Evolutionary conservation across 2,113 vertebrate species (phyloP).

Genomic region (Nesogale talazaci): DNA sequence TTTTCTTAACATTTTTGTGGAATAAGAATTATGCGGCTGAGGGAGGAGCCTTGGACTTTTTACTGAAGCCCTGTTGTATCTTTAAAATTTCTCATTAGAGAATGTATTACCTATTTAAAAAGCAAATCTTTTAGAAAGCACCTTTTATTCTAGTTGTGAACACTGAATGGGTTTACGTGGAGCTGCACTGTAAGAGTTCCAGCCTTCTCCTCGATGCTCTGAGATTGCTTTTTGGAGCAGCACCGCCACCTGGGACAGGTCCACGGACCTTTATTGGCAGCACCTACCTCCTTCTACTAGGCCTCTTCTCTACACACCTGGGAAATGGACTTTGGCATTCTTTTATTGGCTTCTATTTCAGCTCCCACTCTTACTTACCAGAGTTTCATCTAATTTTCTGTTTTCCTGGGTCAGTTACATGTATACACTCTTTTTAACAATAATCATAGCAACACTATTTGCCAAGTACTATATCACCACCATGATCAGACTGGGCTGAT

Average conservation of each 20-base stretch:
- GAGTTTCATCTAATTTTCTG: neutral
- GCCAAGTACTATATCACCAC: neutral
- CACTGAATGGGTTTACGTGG: neutral
- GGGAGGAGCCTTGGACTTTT: neutral
- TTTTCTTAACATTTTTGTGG: conserved; percentile 1
- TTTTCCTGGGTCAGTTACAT: neutral
- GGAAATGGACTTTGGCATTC: neutral
- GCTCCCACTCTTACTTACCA: neutral
- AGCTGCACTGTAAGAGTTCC: neutral
- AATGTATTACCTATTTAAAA: neutral
- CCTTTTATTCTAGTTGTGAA: neutral
- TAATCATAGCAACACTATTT: neutral
- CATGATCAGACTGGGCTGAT: neutral
- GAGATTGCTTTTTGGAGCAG: neutral
- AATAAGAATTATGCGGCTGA: neutral
- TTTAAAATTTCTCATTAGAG: neutral
- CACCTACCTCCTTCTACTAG: neutral
- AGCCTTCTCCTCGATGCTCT: neutral
- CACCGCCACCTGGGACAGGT: neutral
- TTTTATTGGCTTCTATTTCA: neutral
- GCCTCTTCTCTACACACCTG: neutral
- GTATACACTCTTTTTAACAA: neutral
- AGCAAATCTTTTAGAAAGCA: neutral
- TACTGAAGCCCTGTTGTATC: neutral
- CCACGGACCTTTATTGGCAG: too few species aligned